These are phyloP conservation scores for Ammodytes dubius DNA, from an alignment of 2,113 vertebrate genomes.

Conservation along the genomic window DNA sequence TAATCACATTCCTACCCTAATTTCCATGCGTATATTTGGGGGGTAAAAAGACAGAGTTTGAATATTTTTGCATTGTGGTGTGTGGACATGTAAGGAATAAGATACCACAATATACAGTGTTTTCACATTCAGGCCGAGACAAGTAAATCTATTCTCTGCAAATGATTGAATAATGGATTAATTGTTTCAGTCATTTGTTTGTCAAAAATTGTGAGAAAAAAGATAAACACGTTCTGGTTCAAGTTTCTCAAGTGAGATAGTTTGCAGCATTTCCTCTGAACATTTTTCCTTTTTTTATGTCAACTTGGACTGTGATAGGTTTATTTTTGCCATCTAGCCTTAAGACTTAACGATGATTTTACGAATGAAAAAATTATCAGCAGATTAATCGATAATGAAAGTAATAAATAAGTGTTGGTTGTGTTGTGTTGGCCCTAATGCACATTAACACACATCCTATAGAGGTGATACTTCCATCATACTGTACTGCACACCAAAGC, in stretches of 20 bases:
- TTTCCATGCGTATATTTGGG: slow-evolving; percentile 75
- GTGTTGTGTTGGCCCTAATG: not conserved
- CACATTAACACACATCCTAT: not conserved
- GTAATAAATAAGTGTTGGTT: not conserved
- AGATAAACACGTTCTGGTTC: not conserved
- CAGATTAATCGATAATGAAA: slow-evolving; percentile 17
- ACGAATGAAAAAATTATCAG: not conserved
- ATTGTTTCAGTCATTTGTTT: not conserved
- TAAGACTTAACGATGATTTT: too few relatives aligned
- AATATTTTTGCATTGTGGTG: slow-evolving; percentile 49
- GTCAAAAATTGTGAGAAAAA: not conserved
- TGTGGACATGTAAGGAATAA: slow-evolving; percentile 27
- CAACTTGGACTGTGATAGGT: not conserved
- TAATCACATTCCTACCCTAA: slow-evolving; percentile 79
- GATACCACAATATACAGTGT: slow-evolving; percentile 12
- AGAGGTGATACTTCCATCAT: not conserved
- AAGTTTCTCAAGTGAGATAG: not conserved
- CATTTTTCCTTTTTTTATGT: not conserved
- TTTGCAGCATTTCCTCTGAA: too few relatives aligned
- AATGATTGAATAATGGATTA: not conserved
- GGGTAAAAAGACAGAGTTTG: slow-evolving; percentile 42
- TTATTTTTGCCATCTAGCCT: not conserved
- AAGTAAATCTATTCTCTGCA: too few relatives aligned
- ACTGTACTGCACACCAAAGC: slow-evolving; percentile 2
- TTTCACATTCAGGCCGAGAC: not conserved